Percentiles rank a stretch among this genome's conserved stretches.
Conservation (phyloP, 1,140 invertebrate species). For the Caenorhabditis tropicalis region DNA sequence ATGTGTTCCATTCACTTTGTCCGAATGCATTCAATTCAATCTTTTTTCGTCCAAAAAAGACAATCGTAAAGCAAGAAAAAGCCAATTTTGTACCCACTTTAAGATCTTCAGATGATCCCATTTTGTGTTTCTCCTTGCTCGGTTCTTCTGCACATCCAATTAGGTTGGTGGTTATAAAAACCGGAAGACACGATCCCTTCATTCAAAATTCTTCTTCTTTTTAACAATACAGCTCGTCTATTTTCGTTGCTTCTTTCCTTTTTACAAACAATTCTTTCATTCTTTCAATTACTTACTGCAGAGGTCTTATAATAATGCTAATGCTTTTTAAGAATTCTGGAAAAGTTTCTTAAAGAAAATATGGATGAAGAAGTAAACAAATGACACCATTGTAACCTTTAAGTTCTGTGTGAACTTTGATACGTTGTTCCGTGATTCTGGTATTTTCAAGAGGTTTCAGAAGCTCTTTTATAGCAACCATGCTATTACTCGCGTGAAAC, state of each 20-base stretch:
- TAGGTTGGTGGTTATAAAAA: slow-evolving; percentile 17
- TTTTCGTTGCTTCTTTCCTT: background rate
- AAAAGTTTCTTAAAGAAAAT: background rate
- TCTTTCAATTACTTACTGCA: background rate
- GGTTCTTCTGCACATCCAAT: slow-evolving; percentile 15
- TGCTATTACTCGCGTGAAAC: background rate
- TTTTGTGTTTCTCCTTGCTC: background rate
- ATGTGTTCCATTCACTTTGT: background rate
- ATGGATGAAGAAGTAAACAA: background rate
- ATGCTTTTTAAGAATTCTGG: slow-evolving; percentile 17
- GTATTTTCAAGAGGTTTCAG: background rate
- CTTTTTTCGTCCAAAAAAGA: background rate
- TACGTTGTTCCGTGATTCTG: background rate
- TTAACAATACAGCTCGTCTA: background rate
- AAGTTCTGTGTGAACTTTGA: background rate
- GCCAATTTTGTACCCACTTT: slow-evolving; percentile 1
- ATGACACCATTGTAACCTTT: background rate
- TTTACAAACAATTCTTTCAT: background rate
- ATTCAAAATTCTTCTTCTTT: background rate
- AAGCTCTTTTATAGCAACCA: background rate
- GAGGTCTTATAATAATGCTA: background rate
- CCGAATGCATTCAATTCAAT: background rate
- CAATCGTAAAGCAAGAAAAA: slow-evolving; percentile 3
- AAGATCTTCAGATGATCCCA: background rate
- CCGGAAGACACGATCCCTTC: slow-evolving; percentile 15